A percentile compares a stretch with the other conserved stretches of the same genome.
These are phyloP conservation scores for Halcyon smyrnensis DNA, from an alignment of 2,797 vertebrate genomes.

Conservation along the genomic window DNA sequence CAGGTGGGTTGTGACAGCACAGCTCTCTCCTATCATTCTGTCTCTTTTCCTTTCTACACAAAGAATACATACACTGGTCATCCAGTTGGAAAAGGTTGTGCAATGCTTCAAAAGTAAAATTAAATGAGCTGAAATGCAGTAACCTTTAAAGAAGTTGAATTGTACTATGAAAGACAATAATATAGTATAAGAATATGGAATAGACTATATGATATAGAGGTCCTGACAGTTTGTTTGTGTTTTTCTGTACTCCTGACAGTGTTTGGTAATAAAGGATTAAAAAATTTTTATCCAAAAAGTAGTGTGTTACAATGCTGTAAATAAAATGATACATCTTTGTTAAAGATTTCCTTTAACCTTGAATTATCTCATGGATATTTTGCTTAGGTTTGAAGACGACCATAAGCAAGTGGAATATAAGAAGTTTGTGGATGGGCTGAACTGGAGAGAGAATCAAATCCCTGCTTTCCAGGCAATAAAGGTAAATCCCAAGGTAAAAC, in stretches of 20 bases:
- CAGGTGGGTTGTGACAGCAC: not conserved
- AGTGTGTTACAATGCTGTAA: not conserved
- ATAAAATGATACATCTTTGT: not conserved
- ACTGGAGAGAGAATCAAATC: conserved; percentile 84
- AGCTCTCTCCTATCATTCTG: not conserved
- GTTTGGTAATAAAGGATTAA: not conserved
- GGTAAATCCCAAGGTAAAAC: conserved; percentile 82
- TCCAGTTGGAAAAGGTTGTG: not conserved
- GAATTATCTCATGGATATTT: conserved; percentile 35
- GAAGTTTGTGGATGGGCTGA: conserved; percentile 82
- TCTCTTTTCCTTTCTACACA: not conserved
- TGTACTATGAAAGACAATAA: not conserved
- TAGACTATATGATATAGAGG: not conserved
- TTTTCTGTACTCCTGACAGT: not conserved
- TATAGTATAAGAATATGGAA: not conserved
- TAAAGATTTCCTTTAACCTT: not conserved
- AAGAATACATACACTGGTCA: not conserved
- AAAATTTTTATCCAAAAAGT: not conserved
- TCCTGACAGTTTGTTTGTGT: not conserved
- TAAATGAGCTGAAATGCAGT: not conserved
- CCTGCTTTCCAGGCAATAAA: conserved; percentile 60
- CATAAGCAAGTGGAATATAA: conserved; percentile 85
- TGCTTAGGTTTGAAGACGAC: conserved; percentile 83
- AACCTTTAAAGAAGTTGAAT: not conserved
- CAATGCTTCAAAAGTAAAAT: not conserved